Percentiles rank a stretch among this genome's conserved stretches.
These are phyloP conservation scores for Merops nubicus DNA, from an alignment of 2,113 vertebrate species.

Conservation along the genomic window DNA sequence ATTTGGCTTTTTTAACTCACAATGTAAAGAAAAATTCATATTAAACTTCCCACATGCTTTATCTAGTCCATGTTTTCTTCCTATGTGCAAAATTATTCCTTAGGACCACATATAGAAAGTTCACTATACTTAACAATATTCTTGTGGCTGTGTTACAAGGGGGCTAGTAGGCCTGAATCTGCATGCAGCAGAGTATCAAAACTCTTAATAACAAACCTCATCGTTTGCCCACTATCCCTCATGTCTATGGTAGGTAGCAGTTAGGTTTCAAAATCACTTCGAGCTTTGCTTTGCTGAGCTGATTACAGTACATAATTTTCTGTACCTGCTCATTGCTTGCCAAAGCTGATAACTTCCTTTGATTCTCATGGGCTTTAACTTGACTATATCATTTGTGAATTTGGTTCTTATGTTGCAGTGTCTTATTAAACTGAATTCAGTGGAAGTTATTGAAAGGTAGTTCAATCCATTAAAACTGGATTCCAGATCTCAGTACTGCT, in stretches of 20 bases:
- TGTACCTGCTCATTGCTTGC: background rate
- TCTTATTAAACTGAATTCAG: background rate
- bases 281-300: background rate
- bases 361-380: background rate
- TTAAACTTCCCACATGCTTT: background rate
- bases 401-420: background rate
- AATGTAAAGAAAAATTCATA: background rate
- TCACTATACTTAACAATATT: background rate
- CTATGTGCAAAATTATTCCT: background rate
- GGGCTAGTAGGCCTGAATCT: background rate
- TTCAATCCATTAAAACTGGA: background rate
- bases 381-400: background rate
- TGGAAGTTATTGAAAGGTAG: background rate
- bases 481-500: background rate
- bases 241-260: background rate
- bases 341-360: background rate
- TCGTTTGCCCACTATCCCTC: background rate
- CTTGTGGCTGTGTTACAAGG: background rate
- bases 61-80: background rate
- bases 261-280: background rate
- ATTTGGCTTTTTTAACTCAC: background rate
- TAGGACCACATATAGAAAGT: background rate
- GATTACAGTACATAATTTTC: background rate
- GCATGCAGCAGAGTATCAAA: background rate
- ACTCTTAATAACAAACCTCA: background rate